A percentile compares a stretch with the other conserved stretches of the same genome.
Evolutionary conservation across 1,140 invertebrate genomes (phyloP).

Genomic region (Hydropsyche tenuis): DNA sequence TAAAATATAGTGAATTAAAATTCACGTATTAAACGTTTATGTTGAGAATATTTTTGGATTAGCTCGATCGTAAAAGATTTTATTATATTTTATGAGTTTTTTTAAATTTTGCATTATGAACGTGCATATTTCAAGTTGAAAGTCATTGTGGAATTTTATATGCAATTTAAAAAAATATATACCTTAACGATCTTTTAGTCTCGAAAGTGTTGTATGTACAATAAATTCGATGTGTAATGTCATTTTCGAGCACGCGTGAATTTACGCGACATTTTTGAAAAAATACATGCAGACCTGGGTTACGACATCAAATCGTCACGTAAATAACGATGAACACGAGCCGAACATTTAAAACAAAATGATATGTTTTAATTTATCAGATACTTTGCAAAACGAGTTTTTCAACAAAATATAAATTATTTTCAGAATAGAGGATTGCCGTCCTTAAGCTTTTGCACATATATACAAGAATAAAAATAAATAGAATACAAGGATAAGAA

Average conservation of each 20-base stretch:
- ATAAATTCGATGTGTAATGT: neutral
- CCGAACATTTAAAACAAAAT: neutral
- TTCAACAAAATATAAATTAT: too few species aligned
- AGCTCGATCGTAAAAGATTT: conserved; percentile 6
- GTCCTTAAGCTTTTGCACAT: too few species aligned
- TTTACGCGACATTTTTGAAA: neutral
- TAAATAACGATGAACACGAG: neutral
- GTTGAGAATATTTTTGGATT: conserved; percentile 1
- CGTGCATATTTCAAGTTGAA: too few species aligned
- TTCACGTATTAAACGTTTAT: too few species aligned
- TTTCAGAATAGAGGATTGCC: too few species aligned
- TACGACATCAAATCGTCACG: neutral
- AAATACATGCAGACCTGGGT: neutral
- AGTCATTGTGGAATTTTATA: neutral
- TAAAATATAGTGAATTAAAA: too few species aligned
- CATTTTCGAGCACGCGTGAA: neutral
- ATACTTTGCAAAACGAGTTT: too few species aligned
- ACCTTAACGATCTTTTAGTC: neutral
- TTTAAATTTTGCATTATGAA: neutral
- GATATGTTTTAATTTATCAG: neutral
- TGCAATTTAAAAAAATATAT: neutral
- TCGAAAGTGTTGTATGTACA: neutral
- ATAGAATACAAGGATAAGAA: too few species aligned
- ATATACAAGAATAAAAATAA: too few species aligned
- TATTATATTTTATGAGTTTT: neutral